phyloP scores from a whole-genome alignment of 2,113 vertebrate genomes.

The Prietella phreatophila region DNA sequence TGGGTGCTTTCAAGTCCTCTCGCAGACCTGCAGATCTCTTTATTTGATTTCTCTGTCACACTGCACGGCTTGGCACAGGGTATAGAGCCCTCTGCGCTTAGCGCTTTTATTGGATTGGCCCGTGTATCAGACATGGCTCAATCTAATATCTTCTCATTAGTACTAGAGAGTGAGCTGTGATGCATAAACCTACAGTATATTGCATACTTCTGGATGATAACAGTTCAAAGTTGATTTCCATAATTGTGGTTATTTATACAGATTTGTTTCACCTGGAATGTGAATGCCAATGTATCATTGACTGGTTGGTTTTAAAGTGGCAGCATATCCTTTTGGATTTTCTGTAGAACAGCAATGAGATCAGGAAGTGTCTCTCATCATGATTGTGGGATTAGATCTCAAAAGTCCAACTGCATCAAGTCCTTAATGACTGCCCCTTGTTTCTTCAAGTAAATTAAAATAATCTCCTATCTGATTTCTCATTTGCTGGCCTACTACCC shows the following conservation, averaged over 20 bases:
- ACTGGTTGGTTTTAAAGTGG: not conserved
- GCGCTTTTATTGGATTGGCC: conserved; percentile 47
- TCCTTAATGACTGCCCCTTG: conserved; percentile 29
- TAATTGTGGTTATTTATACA: conserved; percentile 7
- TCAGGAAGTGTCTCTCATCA: not conserved
- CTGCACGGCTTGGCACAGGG: conserved; percentile 23
- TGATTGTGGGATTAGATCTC: not conserved
- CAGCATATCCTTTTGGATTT: not conserved
- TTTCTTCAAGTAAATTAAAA: conserved; percentile 15
- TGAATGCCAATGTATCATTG: not conserved
- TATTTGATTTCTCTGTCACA: conserved; percentile 39
- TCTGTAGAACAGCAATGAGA: conserved; percentile 24
- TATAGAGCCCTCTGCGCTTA: conserved; percentile 29
- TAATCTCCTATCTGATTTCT: not conserved
- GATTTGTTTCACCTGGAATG: not conserved
- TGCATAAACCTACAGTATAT: not conserved
- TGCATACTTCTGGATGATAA: not conserved
- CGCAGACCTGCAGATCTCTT: conserved; percentile 9
- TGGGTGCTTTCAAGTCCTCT: conserved; percentile 43
- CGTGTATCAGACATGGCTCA: conserved; percentile 17
- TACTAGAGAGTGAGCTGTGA: conserved; percentile 25
- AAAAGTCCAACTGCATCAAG: conserved; percentile 31
- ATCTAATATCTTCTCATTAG: conserved; percentile 27
- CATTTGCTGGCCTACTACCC: not conserved
- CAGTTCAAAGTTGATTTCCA: not conserved